Conservation (phyloP, 2,797 vertebrate species). For the Smutsia temminckii region DNA sequence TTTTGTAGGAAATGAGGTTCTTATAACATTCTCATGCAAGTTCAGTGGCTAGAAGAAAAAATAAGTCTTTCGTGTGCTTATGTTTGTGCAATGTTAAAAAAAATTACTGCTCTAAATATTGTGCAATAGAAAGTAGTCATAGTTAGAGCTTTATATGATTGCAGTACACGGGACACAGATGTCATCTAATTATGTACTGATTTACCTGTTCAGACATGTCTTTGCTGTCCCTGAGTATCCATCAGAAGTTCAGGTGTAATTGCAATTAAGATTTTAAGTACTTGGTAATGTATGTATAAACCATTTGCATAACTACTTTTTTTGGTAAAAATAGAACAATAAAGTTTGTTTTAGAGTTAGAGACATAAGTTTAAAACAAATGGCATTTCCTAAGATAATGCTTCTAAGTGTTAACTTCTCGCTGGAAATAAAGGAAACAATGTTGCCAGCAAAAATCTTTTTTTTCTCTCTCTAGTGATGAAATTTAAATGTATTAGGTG, state of each 20-base stretch:
- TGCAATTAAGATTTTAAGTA: slow-evolving; percentile 55
- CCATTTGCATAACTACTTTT: slow-evolving; percentile 40
- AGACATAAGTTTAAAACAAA: slow-evolving; percentile 11
- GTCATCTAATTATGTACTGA: slow-evolving; percentile 41
- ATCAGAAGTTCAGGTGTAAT: slow-evolving; percentile 36
- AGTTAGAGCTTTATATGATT: slow-evolving; percentile 21
- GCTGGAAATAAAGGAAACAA: slow-evolving; percentile 3
- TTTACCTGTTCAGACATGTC: slow-evolving; percentile 63
- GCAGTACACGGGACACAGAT: slow-evolving; percentile 13
- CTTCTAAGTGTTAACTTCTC: slow-evolving; percentile 46
- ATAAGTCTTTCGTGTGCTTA: slow-evolving; percentile 56
- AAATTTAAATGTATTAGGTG: slow-evolving; percentile 32
- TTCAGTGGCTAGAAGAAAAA: background rate
- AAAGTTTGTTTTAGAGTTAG: slow-evolving; percentile 21
- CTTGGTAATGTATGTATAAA: background rate
- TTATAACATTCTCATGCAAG: slow-evolving; percentile 53
- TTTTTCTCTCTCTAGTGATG: background rate
- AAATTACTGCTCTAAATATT: slow-evolving; percentile 59
- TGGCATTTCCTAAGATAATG: background rate
- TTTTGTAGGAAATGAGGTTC: slow-evolving; percentile 37
- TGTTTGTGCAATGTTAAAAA: slow-evolving; percentile 55
- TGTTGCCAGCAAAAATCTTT: slow-evolving; percentile 30
- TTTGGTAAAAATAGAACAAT: slow-evolving; percentile 22
- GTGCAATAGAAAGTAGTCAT: slow-evolving; percentile 62
- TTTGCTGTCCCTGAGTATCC: slow-evolving; percentile 46